Conservation (phyloP, 2,888 invertebrate species). For the Papilio protenor region DNA sequence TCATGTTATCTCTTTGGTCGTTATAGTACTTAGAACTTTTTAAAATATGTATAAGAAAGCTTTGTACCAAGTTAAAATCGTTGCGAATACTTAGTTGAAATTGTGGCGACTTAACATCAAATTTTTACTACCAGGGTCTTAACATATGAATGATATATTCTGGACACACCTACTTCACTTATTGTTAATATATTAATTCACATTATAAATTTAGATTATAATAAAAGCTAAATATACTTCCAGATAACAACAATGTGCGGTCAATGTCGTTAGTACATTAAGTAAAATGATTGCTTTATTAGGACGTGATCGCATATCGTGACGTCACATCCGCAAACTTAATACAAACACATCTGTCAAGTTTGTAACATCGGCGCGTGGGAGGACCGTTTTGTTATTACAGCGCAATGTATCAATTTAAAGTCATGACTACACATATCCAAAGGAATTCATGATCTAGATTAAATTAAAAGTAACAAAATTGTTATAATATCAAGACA, state of each 20-base stretch:
- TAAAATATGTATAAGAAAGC: too few species aligned
- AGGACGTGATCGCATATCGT: slow-evolving; percentile 36
- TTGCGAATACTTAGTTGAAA: too few species aligned
- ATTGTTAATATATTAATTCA: background rate
- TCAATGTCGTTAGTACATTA: slow-evolving; percentile 2
- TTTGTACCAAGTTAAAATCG: too few species aligned
- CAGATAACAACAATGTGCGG: background rate
- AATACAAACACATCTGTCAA: slow-evolving; percentile 43
- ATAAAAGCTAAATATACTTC: background rate
- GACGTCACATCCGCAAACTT: slow-evolving; percentile 41
- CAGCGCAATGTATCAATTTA: slow-evolving; percentile 58
- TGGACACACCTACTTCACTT: background rate
- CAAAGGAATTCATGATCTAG: slow-evolving; percentile 47
- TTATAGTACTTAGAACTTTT: too few species aligned
- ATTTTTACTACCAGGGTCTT: too few species aligned
- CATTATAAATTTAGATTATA: background rate
- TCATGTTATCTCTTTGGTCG: too few species aligned
- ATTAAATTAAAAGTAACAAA: slow-evolving; percentile 13
- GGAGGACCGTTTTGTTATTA: slow-evolving; percentile 57
- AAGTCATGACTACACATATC: slow-evolving; percentile 50
- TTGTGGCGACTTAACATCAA: background rate
- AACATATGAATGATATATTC: background rate
- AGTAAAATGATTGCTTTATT: slow-evolving; percentile 33
- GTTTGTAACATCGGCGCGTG: slow-evolving; percentile 53
- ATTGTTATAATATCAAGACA: background rate